These are phyloP conservation scores for Esox lucius DNA, from an alignment of 2,797 vertebrate genomes.

Conservation along the genomic window DNA sequence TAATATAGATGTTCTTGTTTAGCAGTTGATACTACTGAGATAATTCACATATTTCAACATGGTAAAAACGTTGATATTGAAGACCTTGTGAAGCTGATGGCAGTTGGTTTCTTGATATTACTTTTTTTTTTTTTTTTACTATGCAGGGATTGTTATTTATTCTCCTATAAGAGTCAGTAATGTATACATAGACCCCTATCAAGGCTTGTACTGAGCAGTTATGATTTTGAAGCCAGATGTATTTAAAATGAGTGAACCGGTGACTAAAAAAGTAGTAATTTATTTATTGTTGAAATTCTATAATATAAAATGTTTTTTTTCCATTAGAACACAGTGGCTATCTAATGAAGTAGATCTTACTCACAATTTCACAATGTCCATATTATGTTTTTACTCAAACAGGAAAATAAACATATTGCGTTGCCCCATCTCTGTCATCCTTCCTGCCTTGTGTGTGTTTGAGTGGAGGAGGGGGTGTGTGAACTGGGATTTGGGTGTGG, in stretches of 20 bases:
- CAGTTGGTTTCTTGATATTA: slow-evolving; percentile 29
- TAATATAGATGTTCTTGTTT: slow-evolving; percentile 44
- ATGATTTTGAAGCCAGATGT: slow-evolving; percentile 25
- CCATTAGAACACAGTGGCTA: slow-evolving; percentile 19
- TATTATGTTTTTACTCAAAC: slow-evolving; percentile 59
- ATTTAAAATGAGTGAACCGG: slow-evolving; percentile 27
- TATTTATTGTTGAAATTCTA: slow-evolving; percentile 41
- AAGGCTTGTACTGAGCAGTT: slow-evolving; percentile 23
- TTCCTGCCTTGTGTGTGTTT: slow-evolving; percentile 19
- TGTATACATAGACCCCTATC: not conserved
- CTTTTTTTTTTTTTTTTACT: slow-evolving; percentile 53
- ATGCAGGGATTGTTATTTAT: slow-evolving; percentile 69
- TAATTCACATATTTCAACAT: slow-evolving; percentile 51
- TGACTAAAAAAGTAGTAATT: slow-evolving; percentile 23
- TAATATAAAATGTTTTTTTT: slow-evolving; percentile 41
- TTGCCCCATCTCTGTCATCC: slow-evolving; percentile 37
- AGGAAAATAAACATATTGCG: slow-evolving; percentile 54
- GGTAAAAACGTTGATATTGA: slow-evolving; percentile 31
- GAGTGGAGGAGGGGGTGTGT: not conserved
- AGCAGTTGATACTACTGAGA: slow-evolving; percentile 41
- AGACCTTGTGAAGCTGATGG: not conserved
- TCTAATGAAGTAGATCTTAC: slow-evolving; percentile 6
- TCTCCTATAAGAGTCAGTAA: slow-evolving; percentile 36
- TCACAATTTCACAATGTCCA: slow-evolving; percentile 52
- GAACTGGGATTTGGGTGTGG: slow-evolving; percentile 9